Evolutionary conservation across 2,888 invertebrate genomes (phyloP).

Genomic region (Rhyacophila evoluta): DNA sequence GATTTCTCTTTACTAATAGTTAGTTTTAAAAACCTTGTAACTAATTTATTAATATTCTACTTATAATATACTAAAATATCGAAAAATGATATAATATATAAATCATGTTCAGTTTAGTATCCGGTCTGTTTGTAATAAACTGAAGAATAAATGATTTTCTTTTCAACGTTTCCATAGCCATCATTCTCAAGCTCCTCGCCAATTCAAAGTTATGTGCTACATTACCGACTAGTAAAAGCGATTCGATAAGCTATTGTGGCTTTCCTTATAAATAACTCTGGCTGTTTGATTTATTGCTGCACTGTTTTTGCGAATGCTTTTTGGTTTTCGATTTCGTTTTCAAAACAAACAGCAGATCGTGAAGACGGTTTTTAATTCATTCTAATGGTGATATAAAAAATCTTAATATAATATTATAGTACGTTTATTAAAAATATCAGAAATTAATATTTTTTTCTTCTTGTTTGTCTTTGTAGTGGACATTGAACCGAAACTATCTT

Average conservation of each 20-base stretch:
- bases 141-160: neutral
- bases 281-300: neutral
- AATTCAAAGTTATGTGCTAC: neutral
- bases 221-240: neutral
- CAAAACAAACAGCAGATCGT: neutral
- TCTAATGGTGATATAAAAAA: too few relatives aligned
- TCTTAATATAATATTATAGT: too few relatives aligned
- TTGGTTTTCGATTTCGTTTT: neutral
- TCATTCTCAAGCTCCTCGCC: neutral
- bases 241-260: conserved; percentile 4
- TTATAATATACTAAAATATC: too few relatives aligned
- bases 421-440: too few relatives aligned
- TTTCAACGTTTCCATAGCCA: neutral
- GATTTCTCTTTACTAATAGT: too few relatives aligned
- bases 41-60: too few relatives aligned
- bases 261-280: neutral
- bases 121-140: neutral
- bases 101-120: too few relatives aligned
- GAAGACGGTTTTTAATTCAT: neutral
- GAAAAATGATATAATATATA: too few relatives aligned
- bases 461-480: too few relatives aligned
- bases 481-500: too few relatives aligned
- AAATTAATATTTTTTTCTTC: too few relatives aligned
- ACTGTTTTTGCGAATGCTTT: neutral
- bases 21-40: too few relatives aligned